A percentile compares a stretch with the other conserved stretches of the same genome.
These are phyloP conservation scores for Elephas maximus DNA, from an alignment of 2,113 vertebrate species.

Conservation along the genomic window DNA sequence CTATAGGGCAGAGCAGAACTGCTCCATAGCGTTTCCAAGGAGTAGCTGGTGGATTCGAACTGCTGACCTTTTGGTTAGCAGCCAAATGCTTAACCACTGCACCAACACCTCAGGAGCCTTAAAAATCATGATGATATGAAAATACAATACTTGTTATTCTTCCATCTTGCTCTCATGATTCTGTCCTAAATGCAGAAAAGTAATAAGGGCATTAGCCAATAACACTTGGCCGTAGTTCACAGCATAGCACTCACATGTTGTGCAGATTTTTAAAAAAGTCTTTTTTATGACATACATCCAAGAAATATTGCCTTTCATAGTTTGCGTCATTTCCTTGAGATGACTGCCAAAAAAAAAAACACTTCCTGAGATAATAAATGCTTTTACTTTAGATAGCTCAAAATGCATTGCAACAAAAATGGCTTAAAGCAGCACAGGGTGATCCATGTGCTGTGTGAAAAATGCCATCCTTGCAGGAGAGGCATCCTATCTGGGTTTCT, in stretches of 20 bases:
- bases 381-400: neutral
- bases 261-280: neutral
- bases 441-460: neutral
- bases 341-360: neutral
- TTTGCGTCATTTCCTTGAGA: neutral
- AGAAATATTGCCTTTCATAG: neutral
- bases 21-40: too few relatives aligned
- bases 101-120: neutral
- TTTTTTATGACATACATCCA: neutral
- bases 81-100: too few relatives aligned
- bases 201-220: neutral
- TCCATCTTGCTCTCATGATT: neutral
- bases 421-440: too few relatives aligned
- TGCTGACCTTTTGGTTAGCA: too few relatives aligned
- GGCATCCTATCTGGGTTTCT: neutral
- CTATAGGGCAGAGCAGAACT: too few relatives aligned
- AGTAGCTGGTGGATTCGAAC: too few relatives aligned
- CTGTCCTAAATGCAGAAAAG: neutral
- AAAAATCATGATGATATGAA: neutral
- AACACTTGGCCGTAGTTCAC: neutral
- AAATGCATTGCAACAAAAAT: neutral
- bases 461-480: neutral
- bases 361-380: neutral
- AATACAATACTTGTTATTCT: neutral
- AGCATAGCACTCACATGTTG: neutral